Conservation (phyloP, 92 coral and sea anemone genomes). For the Porites divaricata region DNA sequence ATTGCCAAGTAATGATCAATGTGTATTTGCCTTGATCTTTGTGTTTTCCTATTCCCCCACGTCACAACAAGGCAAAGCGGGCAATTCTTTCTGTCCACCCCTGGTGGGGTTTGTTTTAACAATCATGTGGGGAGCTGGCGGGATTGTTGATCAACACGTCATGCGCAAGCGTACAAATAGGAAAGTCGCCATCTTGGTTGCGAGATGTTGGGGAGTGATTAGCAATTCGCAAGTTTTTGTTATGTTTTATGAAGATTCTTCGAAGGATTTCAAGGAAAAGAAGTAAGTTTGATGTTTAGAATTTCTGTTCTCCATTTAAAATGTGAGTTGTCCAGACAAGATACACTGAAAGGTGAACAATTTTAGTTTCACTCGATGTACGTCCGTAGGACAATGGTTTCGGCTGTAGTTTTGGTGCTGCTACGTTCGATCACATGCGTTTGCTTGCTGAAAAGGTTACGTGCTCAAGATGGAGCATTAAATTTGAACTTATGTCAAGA, state of each 20-base stretch:
- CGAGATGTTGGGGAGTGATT: constrained; percentile 96
- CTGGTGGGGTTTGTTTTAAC: not conserved
- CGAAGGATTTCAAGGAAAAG: constrained; percentile 66
- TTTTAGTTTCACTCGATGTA: constrained; percentile 43
- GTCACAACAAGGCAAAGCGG: no score
- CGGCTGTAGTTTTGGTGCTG: constrained; percentile 42
- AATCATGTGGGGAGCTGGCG: constrained; percentile 23
- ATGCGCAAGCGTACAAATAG: constrained; percentile 76
- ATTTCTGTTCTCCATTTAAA: constrained; percentile 32
- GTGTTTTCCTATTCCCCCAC: not conserved
- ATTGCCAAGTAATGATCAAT: not conserved
- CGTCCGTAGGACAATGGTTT: constrained; percentile 52
- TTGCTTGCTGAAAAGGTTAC: constrained; percentile 2
- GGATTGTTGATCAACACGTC: constrained; percentile 69
- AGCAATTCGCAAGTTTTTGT: constrained; percentile 93
- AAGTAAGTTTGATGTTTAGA: constrained; percentile 60
- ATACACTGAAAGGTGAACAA: constrained; percentile 14
- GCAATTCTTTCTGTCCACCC: not conserved
- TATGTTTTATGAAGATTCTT: constrained; percentile 94
- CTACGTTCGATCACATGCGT: constrained; percentile 51
- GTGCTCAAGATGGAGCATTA: not conserved
- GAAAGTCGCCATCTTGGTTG: constrained; percentile 94
- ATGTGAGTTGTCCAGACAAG: not conserved
- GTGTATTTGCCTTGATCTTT: not conserved
- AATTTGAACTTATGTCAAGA: not conserved